phyloP scores from a whole-genome alignment of 2,113 vertebrate genomes.

The Neolamprologus kungweensis region DNA sequence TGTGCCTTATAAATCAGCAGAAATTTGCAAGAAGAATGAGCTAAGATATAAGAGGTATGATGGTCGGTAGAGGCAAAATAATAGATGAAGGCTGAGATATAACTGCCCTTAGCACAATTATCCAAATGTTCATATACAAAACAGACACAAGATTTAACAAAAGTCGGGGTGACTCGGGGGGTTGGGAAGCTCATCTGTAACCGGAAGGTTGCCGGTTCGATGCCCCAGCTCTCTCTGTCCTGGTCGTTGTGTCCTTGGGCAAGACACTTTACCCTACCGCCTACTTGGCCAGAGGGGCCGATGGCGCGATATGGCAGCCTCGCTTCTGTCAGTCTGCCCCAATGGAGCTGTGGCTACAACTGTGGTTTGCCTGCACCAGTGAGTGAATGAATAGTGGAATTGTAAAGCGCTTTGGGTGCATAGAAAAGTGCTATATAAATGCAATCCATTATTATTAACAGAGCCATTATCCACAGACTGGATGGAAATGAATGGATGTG shows the following conservation, averaged over 20 bases:
- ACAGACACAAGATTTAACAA: not conserved
- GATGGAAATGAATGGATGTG: not conserved
- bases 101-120: not conserved
- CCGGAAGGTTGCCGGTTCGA: fast-evolving
- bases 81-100: not conserved
- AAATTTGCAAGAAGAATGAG: not conserved
- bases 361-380: not conserved
- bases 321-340: not conserved
- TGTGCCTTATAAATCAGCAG: not conserved
- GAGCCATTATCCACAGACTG: not conserved
- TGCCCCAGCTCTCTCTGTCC: not conserved
- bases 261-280: not conserved
- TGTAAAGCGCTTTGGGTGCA: not conserved
- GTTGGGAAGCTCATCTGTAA: not conserved
- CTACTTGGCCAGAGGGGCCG: not conserved
- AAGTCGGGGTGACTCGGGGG: not conserved
- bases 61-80: not conserved
- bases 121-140: not conserved
- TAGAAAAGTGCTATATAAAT: not conserved
- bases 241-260: not conserved
- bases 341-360: not conserved
- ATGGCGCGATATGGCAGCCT: not conserved
- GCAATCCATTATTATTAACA: not conserved
- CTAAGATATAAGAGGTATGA: not conserved
- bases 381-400: not conserved